Percentiles rank a stretch among this genome's conserved stretches.
Evolutionary conservation across 2,113 vertebrate genomes (phyloP).

Genomic region (Notothenia coriiceps): DNA sequence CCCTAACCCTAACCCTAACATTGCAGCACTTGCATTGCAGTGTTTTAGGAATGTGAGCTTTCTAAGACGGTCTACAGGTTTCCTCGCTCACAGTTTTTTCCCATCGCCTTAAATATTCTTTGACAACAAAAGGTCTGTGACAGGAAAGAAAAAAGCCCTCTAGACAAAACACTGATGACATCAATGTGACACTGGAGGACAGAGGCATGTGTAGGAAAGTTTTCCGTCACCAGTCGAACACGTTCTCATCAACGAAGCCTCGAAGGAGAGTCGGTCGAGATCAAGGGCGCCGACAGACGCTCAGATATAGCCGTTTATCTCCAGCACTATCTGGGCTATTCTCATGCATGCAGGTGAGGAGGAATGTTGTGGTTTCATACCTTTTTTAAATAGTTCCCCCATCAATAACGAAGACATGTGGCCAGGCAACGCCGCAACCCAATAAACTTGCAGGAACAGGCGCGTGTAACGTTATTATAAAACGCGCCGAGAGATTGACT

Average conservation of each 20-base stretch:
- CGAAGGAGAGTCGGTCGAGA: constrained; percentile 6
- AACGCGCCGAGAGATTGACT: background rate
- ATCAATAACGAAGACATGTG: constrained; percentile 19
- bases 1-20: too few species aligned
- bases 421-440: background rate
- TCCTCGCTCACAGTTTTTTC: constrained; percentile 14
- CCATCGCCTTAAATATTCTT: constrained; percentile 1
- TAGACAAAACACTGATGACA: constrained; percentile 63
- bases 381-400: constrained; percentile 17
- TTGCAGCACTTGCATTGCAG: background rate
- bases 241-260: constrained; percentile 29
- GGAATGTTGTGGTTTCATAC: constrained; percentile 43
- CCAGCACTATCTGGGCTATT: constrained; percentile 27
- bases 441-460: constrained; percentile 2
- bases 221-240: constrained; percentile 46
- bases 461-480: background rate
- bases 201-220: background rate
- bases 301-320: constrained; percentile 24
- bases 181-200: constrained; percentile 47
- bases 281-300: background rate
- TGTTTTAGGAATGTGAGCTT: background rate
- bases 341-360: constrained; percentile 48
- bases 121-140: constrained; percentile 39
- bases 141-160: constrained; percentile 19
- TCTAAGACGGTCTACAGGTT: background rate